Evolutionary conservation across 2,797 vertebrate species (phyloP).

Genomic region (Odontamblyopus rebecca): DNA sequence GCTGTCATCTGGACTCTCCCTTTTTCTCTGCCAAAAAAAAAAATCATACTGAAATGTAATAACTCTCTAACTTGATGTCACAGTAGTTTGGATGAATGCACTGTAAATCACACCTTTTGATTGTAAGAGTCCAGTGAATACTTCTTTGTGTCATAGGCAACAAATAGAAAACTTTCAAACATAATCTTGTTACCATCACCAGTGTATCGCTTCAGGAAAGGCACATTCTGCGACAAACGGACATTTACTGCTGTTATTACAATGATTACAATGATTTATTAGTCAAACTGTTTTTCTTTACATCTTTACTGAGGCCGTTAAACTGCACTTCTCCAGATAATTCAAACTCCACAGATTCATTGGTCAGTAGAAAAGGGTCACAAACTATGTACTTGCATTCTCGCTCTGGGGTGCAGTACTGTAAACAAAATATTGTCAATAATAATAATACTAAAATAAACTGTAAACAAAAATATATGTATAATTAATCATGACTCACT

Average conservation of each 20-base stretch:
- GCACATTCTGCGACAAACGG: slow-evolving; percentile 46
- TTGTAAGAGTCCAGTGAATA: slow-evolving; percentile 43
- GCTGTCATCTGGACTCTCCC: not conserved
- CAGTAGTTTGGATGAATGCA: too few species aligned
- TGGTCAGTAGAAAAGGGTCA: too few species aligned
- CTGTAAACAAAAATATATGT: not conserved
- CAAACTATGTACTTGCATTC: too few species aligned
- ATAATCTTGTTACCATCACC: slow-evolving; percentile 30
- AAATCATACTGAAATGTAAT: not conserved
- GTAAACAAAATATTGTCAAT: slow-evolving; percentile 18
- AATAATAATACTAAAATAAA: not conserved
- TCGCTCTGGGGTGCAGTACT: too few species aligned
- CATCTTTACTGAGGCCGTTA: slow-evolving; percentile 36
- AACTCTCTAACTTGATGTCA: not conserved
- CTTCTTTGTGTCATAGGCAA: slow-evolving; percentile 38
- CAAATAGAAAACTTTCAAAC: slow-evolving; percentile 45
- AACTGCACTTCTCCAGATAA: too few species aligned
- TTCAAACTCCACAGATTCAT: too few species aligned
- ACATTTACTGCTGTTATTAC: not conserved
- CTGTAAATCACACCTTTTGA: slow-evolving; percentile 37
- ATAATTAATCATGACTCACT: slow-evolving; percentile 41
- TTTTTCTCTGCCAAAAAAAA: not conserved
- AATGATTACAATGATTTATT: too few species aligned
- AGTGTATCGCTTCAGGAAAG: slow-evolving; percentile 44
- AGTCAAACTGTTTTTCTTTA: slow-evolving; percentile 14